These are phyloP conservation scores for Conger conger DNA, from an alignment of 2,113 vertebrate species.

Conservation along the genomic window DNA sequence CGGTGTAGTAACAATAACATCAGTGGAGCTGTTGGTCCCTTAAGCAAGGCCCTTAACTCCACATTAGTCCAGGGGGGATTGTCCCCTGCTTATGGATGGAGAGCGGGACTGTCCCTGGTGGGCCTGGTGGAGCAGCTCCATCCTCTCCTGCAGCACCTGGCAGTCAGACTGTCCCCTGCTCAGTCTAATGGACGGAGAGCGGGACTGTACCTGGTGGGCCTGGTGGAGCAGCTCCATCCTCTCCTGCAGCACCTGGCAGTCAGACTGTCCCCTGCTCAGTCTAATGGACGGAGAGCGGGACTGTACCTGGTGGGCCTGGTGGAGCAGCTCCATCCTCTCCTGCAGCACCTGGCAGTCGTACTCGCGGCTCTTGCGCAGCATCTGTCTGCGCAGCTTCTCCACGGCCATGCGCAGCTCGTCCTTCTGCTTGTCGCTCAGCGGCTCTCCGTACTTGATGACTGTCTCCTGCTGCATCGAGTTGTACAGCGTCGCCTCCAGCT, in stretches of 20 bases:
- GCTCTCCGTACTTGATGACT: constrained; percentile 92
- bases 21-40: too few species aligned
- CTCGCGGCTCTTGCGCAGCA: constrained; percentile 96
- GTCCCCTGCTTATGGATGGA: too few species aligned
- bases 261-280: constrained; percentile 92
- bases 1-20: too few species aligned
- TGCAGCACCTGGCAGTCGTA: constrained; percentile 97
- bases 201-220: constrained; percentile 94
- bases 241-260: constrained; percentile 96
- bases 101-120: constrained; percentile 96
- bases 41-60: too few species aligned
- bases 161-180: too few species aligned
- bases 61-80: too few species aligned
- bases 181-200: too few species aligned
- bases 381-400: constrained; percentile 92
- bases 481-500: constrained; percentile 96
- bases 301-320: constrained; percentile 93
- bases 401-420: constrained; percentile 91
- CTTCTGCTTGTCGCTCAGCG: constrained; percentile 88
- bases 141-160: constrained; percentile 95
- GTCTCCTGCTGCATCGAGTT: constrained; percentile 98
- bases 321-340: constrained; percentile 96
- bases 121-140: constrained; percentile 97
- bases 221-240: constrained; percentile 98
- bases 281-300: too few species aligned